Evolutionary conservation across 2,113 vertebrate species (phyloP).

Genomic region (Callipepla californica): DNA sequence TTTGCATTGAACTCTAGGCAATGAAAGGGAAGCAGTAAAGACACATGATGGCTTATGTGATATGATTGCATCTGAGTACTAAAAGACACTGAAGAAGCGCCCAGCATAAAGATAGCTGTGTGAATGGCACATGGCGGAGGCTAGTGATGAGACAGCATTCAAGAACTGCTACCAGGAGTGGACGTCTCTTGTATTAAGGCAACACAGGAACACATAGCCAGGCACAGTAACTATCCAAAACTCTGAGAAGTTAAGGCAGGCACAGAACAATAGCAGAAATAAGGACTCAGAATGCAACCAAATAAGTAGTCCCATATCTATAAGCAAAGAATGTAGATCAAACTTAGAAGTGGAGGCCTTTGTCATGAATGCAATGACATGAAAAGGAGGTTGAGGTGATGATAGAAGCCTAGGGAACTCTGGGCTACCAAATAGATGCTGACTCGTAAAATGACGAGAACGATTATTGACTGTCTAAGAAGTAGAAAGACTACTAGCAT

Average conservation of each 20-base stretch:
- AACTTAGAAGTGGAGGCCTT: background rate
- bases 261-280: background rate
- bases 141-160: background rate
- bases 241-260: background rate
- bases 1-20: constrained; percentile 31
- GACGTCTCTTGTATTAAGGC: background rate
- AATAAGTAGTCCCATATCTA: background rate
- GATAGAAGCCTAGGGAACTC: background rate
- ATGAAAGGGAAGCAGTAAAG: constrained; percentile 23
- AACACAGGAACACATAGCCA: background rate
- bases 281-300: background rate
- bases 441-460: background rate
- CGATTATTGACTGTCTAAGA: background rate
- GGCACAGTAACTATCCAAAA: background rate
- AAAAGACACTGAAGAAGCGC: background rate
- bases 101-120: background rate
- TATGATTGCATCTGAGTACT: constrained; percentile 3
- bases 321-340: background rate
- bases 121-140: background rate
- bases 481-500: background rate
- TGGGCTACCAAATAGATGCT: background rate
- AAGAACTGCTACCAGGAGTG: background rate
- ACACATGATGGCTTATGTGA: background rate
- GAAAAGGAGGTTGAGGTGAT: background rate
- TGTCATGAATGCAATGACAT: background rate